phyloP scores from a whole-genome alignment of 2,113 vertebrate genomes.

The Ivindomyrus marchei region DNA sequence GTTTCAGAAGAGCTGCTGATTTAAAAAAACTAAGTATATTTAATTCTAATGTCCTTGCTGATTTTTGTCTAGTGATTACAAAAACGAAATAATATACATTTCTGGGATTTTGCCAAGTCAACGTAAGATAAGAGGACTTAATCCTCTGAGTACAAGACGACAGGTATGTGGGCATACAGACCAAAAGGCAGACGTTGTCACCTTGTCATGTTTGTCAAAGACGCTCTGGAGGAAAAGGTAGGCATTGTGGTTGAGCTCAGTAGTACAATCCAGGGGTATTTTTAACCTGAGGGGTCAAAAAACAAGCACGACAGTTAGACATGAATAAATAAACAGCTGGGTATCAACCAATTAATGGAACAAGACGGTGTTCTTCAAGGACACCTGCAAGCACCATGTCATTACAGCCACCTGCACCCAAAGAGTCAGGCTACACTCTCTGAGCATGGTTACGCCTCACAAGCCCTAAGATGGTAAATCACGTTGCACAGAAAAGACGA shows the following conservation, averaged over 20 bases:
- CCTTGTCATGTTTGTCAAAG: conserved; percentile 98
- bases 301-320: background rate
- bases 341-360: conserved; percentile 18
- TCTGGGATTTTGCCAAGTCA: background rate
- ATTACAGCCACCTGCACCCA: background rate
- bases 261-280: conserved; percentile 86
- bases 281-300: conserved; percentile 67
- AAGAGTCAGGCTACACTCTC: background rate
- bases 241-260: conserved; percentile 93
- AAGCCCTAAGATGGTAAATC: background rate
- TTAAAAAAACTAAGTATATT: background rate
- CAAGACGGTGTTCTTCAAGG: conserved; percentile 6
- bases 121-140: background rate
- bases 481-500: background rate
- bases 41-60: background rate
- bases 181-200: conserved; percentile 42
- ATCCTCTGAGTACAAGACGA: background rate
- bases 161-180: too few relatives aligned
- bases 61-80: background rate
- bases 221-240: conserved; percentile 94
- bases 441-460: background rate
- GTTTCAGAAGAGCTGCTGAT: background rate
- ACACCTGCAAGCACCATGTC: background rate
- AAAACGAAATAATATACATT: background rate
- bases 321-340: background rate